Evolutionary conservation across 2,888 invertebrate genomes (phyloP), one percentile per base, ranked within the genome.

Genomic region (Molorchus minor): DNA sequence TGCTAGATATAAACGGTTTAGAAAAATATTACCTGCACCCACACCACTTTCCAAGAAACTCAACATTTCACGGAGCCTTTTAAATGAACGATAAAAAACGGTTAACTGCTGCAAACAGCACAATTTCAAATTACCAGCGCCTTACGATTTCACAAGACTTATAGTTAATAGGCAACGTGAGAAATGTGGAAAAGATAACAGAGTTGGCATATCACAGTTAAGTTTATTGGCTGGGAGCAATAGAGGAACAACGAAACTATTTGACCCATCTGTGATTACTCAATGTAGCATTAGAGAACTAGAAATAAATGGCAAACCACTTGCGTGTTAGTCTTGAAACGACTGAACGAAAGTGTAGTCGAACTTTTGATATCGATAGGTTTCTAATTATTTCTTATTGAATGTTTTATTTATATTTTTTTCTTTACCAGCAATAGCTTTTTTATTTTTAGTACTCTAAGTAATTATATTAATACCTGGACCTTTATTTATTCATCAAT

Each of bases 51-150:
- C 41, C 19, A 2, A 20, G 41, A 41, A 41, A 41, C 41, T 20
- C 12, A n/a, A 20, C 17, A 17, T 7, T 40, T 40, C 41, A 20
- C 19, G 20, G 41, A 10, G 19, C 19, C 5, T 41, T 20, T 41
- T 41, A 41, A 41, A 41, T 20, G 41, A 20, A 41, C 41, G 17
- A 41, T 41, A 41, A 41, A 41, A 25, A 41, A 19, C 20, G 19
- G 16, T 20, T n/a, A 41, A 17, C 19, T 41, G 19, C 17, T 40
- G 41, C 20, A 41, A 41, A 41, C 12, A 41, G 8, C 8, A 20
- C 20, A 41, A 41, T n/a, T 41, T 20, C 12, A 20, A 41, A 20
- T 41, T 20, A n/a, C 20, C 12, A 15, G 36, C 36, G 16, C 19
- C 12, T 3, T 40, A 25, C 10, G 5, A 40, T 40, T 40, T 15